Evolutionary conservation across 1,140 invertebrate species (phyloP), one percentile per base, ranked within the genome.

Genomic region (Atta colombica): DNA sequence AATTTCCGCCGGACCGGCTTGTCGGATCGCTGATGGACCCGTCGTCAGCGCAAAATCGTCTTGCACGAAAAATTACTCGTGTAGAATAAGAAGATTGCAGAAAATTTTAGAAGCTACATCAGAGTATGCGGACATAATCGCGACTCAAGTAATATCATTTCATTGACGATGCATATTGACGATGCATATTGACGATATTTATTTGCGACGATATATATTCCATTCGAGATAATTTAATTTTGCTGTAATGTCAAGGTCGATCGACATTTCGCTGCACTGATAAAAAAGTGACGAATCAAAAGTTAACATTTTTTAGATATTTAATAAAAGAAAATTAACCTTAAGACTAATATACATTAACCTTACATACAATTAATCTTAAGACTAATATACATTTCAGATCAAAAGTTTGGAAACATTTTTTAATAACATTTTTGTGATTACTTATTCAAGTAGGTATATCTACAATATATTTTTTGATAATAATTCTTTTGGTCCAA

Each of bases 1-100:
- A 77, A 87, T 89, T 89, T 89, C 39, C 88, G 68, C 77, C 31
- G 58, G 74, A 66, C 60, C 58, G 75, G 75, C 69, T 25, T 28
- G 18, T 55, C 65, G 16, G 80, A 25, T 58, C 51, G 35, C 31
- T 51, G 66, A 35, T 35, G 35, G 55, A 69, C 45, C 39, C 49
- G 69, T 65, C 51, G 68, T 35, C 49, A 53, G 28, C 28, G 18
- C 45, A 35, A 60, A 49, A 12, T 49, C 21, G 14, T 18, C 58
- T 21, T 14, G 16, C 28, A 14, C 65, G 45, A 78, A 63, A 81
- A 58, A 71, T 25, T n/a, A 39, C 10, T 6, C 31, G 21, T 39
- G 72, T 63, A 49, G 28, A 69, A 28, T 81, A 81, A 71, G 53
- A 35, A 35, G 77, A 81, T 71, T 69, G 66, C 49, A 31, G 16